Evolutionary conservation across 2,888 invertebrate genomes (phyloP).

Genomic region (Syrphus vitripennis): DNA sequence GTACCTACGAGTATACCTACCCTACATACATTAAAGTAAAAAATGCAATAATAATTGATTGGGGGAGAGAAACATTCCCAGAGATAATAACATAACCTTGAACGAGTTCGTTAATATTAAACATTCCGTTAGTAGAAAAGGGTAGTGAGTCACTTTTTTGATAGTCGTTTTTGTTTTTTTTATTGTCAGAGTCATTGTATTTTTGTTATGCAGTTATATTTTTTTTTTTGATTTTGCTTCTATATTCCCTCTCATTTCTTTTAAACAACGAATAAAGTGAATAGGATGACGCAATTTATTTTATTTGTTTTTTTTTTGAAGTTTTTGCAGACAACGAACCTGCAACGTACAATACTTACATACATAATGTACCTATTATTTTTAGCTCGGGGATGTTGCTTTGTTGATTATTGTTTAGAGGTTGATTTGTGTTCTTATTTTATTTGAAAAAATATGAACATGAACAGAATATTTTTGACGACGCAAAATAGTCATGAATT

Average conservation of each 20-base stretch:
- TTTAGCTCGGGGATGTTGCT: background rate
- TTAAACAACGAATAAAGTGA: background rate
- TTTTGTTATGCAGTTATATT: background rate
- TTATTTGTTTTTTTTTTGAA: background rate
- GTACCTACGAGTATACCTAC: too few relatives aligned
- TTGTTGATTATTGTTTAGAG: background rate
- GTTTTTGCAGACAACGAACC: background rate
- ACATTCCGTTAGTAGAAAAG: slow-evolving; percentile 7
- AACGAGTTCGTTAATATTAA: slow-evolving; percentile 5
- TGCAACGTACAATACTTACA: background rate
- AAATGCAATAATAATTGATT: background rate
- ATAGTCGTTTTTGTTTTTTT: background rate
- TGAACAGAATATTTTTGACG: too few relatives aligned
- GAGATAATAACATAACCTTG: background rate
- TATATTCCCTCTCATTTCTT: background rate
- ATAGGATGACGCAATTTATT: slow-evolving; percentile 1
- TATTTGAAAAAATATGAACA: background rate
- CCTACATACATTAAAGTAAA: too few relatives aligned
- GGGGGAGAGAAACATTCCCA: background rate
- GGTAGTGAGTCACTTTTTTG: slow-evolving; percentile 8
- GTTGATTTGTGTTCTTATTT: background rate
- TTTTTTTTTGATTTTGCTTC: background rate
- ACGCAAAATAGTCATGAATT: too few relatives aligned
- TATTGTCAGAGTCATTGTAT: background rate
- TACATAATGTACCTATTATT: background rate